Base-by-base conservation (phyloP, 2,888 invertebrate species). In the Drosophila stalkeri region DNA sequence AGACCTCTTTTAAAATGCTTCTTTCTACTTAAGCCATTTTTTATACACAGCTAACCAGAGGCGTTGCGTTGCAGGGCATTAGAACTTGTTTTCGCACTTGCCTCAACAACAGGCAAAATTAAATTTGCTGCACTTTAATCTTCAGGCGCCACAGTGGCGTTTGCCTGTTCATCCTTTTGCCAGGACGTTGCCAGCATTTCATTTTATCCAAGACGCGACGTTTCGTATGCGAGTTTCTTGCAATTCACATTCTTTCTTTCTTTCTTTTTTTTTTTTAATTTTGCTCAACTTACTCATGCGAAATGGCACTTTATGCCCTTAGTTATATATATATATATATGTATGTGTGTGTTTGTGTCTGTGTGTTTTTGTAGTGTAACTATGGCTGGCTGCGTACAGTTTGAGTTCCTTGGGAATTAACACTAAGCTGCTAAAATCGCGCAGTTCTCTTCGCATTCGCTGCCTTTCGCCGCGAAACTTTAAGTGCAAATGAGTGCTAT, bases 191-290 rank as follows among this genome's bases (percentile, higher is more conserved):
- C 5, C 68, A 66, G 61, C 62, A 71, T 74, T 74, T 81, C 61
- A 60, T 73, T 75, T 86, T 69, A 69, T 72, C 55, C 47, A 63
- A 62, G 52, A 57, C 56, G 33, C 64, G 46, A 56, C 57, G 33
- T 47, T 62, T 47, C 52, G 59, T 63, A 61, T 67, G 72, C 69
- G 56, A 72, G 55, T 62, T 57, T 59, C 74, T 62, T 82, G 74
- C 77, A 83, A 70, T 79, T 81, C 55, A 14, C 55, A 55, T 55
- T 55, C 59, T 37, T 23, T 23, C 16, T 55, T 55, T 63, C 66
- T 75, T 77, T 78, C 88, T 85, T 55, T 90, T 85, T 41, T 65
- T 68, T 77, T 85, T 82, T 90, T 90, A 85, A 90, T 90, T 90
- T 90, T 65, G 69, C 70, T 59, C 72, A 75, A 90, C 72, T 88